Base-by-base conservation (phyloP, 1,140 invertebrate species). In the Charaxes varanes region DNA sequence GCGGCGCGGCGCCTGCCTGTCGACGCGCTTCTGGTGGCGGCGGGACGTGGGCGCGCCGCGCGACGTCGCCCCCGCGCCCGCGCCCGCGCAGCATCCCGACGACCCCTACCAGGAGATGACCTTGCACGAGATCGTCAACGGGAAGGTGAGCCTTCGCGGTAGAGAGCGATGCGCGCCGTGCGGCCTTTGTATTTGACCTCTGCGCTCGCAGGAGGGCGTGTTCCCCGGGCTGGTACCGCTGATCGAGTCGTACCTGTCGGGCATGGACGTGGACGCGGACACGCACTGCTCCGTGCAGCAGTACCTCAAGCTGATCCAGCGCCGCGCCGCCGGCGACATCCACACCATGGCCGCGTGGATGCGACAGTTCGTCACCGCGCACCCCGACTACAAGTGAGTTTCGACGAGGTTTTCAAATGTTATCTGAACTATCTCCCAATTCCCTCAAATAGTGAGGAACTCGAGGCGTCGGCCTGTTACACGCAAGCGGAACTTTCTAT, bases 61-160 rank as follows among this genome's bases (percentile, higher is more conserved):
- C 24, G 79, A 80, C 31, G 74, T 57, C 33, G 80, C 80, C 33
- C 73, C 81, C 17, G 80, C n/a, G n/a, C n/a, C 82, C 45, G 8
- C 32, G 17, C 47, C 44, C 36, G 37, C 54, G 38, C 23, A 16
- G 17, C 0, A 52, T 10, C 31, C 23, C 40, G 45, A 55, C 48
- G 37, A 33, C 26, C 10, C 23, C 27, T 86, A 88, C 55, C 84
- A 89, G 33, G 85, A 91, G 53, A 94, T 99, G 90, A 94, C 93
- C 2, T 90, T 99, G 30, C 89, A 98, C 81, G 96, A 99, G 86
- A 99, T 99, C 57, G 94, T 99, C 35, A 99, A 99, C 85, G 98
- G 97, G 62, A 97, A 96, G 86, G 94, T 96, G 34, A 6, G 3
- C 8, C 15, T 15, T 31, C 11, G 2, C 12, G 7, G 24, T 8